Evolutionary conservation across 1,140 invertebrate genomes (phyloP).

Genomic region (Aphelenchoides besseyi): DNA sequence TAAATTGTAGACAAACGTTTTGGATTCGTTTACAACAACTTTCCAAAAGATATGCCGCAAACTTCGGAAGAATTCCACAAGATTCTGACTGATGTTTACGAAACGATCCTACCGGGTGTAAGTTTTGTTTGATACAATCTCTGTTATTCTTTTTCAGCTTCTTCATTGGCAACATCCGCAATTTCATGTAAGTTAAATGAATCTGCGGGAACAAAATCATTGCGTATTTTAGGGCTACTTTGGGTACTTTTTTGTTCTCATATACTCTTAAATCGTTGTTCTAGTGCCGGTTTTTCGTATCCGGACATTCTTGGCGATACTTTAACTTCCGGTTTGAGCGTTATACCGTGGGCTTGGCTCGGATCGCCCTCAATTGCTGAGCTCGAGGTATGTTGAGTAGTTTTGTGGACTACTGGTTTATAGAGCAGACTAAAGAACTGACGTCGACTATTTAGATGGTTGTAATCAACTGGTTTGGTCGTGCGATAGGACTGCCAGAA

Average conservation of each 20-base stretch:
- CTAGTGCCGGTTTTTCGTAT: constrained; percentile 2
- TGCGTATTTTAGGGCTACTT: too few relatives aligned
- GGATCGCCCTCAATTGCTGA: constrained; percentile 4
- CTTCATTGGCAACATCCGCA: constrained; percentile 23
- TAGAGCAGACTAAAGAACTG: too few relatives aligned
- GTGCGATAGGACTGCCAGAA: constrained; percentile 6
- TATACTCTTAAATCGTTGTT: too few relatives aligned
- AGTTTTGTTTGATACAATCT: neutral
- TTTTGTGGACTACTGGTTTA: neutral
- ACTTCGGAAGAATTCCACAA: neutral
- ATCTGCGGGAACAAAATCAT: too few relatives aligned
- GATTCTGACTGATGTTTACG: neutral
- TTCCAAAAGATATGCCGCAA: neutral
- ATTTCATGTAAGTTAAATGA: too few relatives aligned
- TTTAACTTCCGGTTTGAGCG: neutral
- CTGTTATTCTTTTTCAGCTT: neutral
- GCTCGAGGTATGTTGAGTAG: constrained; percentile 8
- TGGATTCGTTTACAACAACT: constrained; percentile 15
- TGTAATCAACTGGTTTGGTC: constrained; percentile 18
- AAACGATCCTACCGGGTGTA: neutral
- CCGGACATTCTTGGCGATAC: constrained; percentile 9
- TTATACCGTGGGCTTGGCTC: neutral
- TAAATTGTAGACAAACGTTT: neutral
- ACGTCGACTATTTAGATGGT: neutral
- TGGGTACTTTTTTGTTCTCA: too few relatives aligned